These are phyloP conservation scores for Xestoiulus laeticollis DNA, from an alignment of 2,888 invertebrate species.

Conservation along the genomic window DNA sequence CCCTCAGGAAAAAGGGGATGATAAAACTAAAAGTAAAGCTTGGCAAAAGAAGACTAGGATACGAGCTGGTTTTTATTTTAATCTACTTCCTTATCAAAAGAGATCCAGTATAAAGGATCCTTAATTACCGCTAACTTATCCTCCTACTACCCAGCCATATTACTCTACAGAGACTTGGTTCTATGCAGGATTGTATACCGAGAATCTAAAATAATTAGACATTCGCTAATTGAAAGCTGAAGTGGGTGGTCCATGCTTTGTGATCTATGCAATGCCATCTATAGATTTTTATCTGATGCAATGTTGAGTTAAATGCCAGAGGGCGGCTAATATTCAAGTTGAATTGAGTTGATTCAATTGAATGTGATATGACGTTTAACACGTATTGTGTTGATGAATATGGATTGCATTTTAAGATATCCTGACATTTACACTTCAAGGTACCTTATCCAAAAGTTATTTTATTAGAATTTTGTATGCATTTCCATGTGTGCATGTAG, in stretches of 20 bases:
- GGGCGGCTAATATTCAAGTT: not conserved
- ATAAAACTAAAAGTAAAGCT: slow-evolving; percentile 4
- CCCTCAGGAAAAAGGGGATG: not conserved
- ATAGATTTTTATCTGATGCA: not conserved
- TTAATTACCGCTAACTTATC: slow-evolving; percentile 44
- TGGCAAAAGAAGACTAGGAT: not conserved
- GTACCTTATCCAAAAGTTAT: no score
- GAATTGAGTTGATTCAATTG: no score
- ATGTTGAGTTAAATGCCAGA: not conserved
- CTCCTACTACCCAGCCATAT: not conserved
- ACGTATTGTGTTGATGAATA: no score
- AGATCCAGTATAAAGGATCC: slow-evolving; percentile 45
- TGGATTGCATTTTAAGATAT: no score
- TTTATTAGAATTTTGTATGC: no score
- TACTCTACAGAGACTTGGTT: slow-evolving; percentile 36
- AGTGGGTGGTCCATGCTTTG: not conserved
- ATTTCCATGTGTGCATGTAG: no score
- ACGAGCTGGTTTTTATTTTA: slow-evolving; percentile 35
- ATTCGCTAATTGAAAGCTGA: slow-evolving; percentile 39
- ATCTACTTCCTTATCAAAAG: slow-evolving; percentile 46
- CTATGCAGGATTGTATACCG: not conserved
- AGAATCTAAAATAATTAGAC: slow-evolving; percentile 19
- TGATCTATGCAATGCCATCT: not conserved
- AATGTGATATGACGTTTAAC: no score
- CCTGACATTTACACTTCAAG: no score